These are phyloP conservation scores for Eutolmus rufibarbis DNA, from an alignment of 2,888 invertebrate species.

Conservation along the genomic window DNA sequence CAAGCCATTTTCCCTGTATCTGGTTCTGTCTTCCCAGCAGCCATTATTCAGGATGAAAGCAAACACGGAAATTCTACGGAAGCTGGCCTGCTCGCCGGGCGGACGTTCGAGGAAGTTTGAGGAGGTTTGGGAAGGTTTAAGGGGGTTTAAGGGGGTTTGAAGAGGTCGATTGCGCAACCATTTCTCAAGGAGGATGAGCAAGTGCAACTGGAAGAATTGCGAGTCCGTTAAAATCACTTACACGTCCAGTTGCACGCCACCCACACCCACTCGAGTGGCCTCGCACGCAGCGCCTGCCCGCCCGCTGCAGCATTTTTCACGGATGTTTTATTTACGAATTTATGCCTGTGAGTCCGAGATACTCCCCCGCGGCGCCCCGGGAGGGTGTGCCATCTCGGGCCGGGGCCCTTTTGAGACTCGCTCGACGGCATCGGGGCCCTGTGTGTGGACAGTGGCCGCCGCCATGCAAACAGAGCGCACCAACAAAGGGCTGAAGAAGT, in stretches of 20 bases:
- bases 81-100: neutral
- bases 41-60: neutral
- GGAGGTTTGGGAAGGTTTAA: neutral
- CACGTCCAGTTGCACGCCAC: neutral
- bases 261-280: neutral
- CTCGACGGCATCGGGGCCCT: constrained; percentile 6
- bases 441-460: constrained; percentile 26
- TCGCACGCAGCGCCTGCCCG: neutral
- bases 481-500: constrained; percentile 1
- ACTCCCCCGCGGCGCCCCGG: neutral
- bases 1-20: neutral
- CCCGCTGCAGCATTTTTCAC: neutral
- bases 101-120: neutral
- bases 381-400: neutral
- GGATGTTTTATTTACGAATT: constrained; percentile 37
- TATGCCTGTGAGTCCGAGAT: neutral
- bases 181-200: neutral
- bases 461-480: constrained; percentile 13
- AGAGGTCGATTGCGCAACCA: neutral
- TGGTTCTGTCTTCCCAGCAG: neutral
- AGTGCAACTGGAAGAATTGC: neutral
- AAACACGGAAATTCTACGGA: neutral
- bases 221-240: neutral
- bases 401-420: constrained; percentile 1
- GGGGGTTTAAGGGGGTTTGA: neutral